These are phyloP conservation scores for Zophobas atratus DNA, from an alignment of 1,140 invertebrate species.

Conservation along the genomic window DNA sequence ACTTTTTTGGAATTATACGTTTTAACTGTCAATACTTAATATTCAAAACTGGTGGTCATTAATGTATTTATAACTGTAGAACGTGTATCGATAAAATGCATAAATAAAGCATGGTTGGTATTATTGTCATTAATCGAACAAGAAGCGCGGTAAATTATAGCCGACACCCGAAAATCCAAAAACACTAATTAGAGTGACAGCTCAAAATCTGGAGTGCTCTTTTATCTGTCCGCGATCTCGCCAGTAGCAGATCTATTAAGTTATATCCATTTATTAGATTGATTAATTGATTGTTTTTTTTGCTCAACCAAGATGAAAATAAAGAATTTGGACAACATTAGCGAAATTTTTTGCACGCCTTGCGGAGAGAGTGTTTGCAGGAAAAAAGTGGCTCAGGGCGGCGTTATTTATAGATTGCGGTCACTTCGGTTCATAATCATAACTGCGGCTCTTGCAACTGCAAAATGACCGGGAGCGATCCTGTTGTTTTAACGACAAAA, in stretches of 20 bases:
- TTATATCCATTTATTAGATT: constrained; percentile 2
- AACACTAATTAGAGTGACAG: neutral
- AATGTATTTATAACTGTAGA: too few relatives aligned
- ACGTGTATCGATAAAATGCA: too few relatives aligned
- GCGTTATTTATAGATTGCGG: neutral
- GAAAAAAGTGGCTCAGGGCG: neutral
- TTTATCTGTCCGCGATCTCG: neutral
- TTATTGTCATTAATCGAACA: too few relatives aligned
- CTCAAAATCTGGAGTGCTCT: neutral
- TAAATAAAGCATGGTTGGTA: too few relatives aligned
- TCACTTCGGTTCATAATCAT: neutral
- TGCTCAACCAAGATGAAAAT: neutral
- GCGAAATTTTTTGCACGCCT: neutral
- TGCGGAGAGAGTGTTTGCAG: neutral
- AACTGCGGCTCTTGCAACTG: neutral
- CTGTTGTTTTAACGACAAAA: neutral
- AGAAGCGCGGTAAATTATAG: too few relatives aligned
- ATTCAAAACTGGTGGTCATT: too few relatives aligned
- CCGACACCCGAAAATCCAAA: neutral
- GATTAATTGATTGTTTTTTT: constrained; percentile 10
- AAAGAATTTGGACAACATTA: constrained; percentile 10
- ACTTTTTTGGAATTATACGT: too few relatives aligned
- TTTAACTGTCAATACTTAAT: too few relatives aligned
- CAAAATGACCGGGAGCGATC: neutral
- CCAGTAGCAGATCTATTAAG: neutral